phyloP scores from a whole-genome alignment of 2,797 vertebrate genomes.

The Mormyrops boulengeri region DNA sequence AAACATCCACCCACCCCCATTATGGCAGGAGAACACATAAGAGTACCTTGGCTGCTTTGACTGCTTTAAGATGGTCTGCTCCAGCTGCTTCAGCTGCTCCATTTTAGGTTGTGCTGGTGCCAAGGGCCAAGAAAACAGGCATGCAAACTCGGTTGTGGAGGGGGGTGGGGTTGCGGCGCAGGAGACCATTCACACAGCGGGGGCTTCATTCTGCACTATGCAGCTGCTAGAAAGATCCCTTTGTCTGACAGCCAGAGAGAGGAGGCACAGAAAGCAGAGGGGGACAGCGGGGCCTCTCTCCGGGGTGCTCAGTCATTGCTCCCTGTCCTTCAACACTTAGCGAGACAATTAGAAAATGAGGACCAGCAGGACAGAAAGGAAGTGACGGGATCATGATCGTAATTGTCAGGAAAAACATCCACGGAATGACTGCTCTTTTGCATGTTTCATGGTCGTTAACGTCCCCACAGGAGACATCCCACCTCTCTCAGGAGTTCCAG shows the following conservation, averaged over 20 bases:
- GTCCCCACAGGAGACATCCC: neutral
- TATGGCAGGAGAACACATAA: neutral
- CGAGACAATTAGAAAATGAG: neutral
- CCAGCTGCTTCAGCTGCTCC: neutral
- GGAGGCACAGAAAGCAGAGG: neutral
- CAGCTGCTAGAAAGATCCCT: conserved; percentile 21
- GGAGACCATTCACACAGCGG: neutral
- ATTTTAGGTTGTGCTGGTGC: neutral
- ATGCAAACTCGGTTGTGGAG: neutral
- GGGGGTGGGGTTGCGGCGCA: neutral
- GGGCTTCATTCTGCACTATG: neutral
- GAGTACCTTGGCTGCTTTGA: neutral
- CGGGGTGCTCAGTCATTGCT: neutral
- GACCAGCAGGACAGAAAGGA: neutral
- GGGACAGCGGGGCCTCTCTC: neutral
- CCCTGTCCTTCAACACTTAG: neutral
- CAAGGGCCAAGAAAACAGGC: neutral
- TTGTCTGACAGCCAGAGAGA: neutral
- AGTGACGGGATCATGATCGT: neutral
- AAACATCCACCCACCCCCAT: neutral
- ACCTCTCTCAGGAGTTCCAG: neutral
- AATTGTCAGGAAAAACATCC: neutral
- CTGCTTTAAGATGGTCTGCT: neutral
- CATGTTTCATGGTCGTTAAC: neutral
- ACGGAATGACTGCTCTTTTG: neutral